These are phyloP conservation scores for Tiliqua scincoides DNA, from an alignment of 2,113 vertebrate species.

Conservation along the genomic window DNA sequence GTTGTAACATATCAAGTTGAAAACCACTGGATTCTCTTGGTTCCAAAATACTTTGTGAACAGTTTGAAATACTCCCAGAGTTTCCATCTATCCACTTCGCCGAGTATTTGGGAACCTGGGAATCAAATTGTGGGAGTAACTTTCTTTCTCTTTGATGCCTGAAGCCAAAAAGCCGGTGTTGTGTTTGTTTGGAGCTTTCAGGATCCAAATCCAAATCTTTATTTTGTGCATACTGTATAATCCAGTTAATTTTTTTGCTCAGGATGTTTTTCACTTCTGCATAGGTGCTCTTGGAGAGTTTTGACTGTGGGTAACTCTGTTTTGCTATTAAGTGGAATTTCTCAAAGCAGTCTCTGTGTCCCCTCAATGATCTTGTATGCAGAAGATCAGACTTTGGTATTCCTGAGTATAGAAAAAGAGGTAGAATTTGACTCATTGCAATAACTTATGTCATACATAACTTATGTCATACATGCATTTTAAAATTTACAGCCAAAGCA, in stretches of 20 bases:
- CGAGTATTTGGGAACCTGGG: constrained; percentile 91
- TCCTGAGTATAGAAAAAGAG: constrained; percentile 65
- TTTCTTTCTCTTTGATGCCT: constrained; percentile 85
- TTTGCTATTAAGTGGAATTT: constrained; percentile 98
- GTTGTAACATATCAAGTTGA: constrained; percentile 77
- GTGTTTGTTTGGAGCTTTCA: constrained; percentile 79
- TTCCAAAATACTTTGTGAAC: constrained; percentile 80
- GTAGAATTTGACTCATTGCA: neutral
- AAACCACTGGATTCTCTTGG: constrained; percentile 74
- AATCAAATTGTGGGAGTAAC: constrained; percentile 86
- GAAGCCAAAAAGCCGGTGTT: constrained; percentile 84
- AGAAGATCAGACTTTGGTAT: constrained; percentile 81
- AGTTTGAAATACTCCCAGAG: constrained; percentile 74
- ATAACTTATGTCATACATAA: neutral
- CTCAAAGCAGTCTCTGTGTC: constrained; percentile 97
- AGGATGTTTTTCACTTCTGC: constrained; percentile 93
- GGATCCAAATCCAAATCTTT: constrained; percentile 84
- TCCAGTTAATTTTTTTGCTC: constrained; percentile 93
- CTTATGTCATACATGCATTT: neutral
- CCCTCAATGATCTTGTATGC: constrained; percentile 91
- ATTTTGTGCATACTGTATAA: constrained; percentile 96
- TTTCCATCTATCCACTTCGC: constrained; percentile 83
- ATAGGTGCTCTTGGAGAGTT: constrained; percentile 89
- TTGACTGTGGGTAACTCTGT: constrained; percentile 90
- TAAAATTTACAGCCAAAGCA: neutral